Evolutionary conservation across 2,888 invertebrate species (phyloP).

Genomic region (Scaptomyza caliginosa): DNA sequence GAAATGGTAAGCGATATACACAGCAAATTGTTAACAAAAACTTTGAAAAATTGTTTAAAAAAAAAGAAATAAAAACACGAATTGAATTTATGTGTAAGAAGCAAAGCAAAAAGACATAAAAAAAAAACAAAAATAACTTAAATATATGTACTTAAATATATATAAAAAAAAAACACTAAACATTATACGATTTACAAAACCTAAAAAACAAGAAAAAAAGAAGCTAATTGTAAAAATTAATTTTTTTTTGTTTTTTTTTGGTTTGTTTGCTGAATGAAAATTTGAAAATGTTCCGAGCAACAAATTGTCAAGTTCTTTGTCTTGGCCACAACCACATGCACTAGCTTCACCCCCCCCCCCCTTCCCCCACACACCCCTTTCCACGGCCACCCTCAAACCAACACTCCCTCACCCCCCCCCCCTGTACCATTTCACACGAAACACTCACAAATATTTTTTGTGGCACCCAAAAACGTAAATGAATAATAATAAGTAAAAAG

Average conservation of each 20-base stretch:
- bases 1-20: constrained; percentile 50
- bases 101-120: constrained; percentile 12
- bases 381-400: background rate
- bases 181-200: constrained; percentile 72
- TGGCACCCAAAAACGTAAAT: constrained; percentile 60
- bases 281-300: constrained; percentile 32
- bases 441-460: constrained; percentile 42
- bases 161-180: constrained; percentile 37
- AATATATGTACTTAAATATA: constrained; percentile 60
- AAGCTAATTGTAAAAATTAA: constrained; percentile 56
- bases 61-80: constrained; percentile 32
- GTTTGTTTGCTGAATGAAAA: constrained; percentile 35
- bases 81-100: constrained; percentile 48
- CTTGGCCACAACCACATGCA: no score
- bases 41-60: constrained; percentile 60
- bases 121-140: constrained; percentile 15
- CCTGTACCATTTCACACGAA: no score
- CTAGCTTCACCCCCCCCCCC: no score
- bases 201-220: constrained; percentile 44
- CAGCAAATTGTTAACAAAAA: constrained; percentile 67
- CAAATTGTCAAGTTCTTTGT: constrained; percentile 17
- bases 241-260: constrained; percentile 31
- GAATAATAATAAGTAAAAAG: background rate
- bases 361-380: background rate
- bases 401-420: no score